Percentiles rank a stretch among this genome's conserved stretches.
These are phyloP conservation scores for Euzetes globulus DNA, from an alignment of 2,888 invertebrate species.

Conservation along the genomic window DNA sequence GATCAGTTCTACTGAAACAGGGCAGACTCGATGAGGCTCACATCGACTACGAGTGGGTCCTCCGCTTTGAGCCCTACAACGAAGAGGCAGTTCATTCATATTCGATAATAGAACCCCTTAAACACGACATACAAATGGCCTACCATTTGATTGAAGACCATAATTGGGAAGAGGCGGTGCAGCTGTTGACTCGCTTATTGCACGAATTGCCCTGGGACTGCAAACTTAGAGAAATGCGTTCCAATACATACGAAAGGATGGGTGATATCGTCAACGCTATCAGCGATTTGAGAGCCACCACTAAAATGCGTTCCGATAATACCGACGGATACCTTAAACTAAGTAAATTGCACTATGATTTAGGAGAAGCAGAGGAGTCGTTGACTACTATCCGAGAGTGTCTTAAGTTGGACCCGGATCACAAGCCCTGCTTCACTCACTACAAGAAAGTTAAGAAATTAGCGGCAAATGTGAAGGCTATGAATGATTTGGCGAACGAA, in stretches of 20 bases:
- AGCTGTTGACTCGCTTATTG: conserved; percentile 55
- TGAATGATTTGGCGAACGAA: conserved; percentile 52
- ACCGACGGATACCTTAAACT: conserved; percentile 75
- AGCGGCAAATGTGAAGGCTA: conserved; percentile 60
- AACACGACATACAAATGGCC: conserved; percentile 58
- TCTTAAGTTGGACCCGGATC: conserved; percentile 91
- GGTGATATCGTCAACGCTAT: conserved; percentile 79
- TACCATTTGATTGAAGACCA: conserved; percentile 57
- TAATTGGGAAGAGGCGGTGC: conserved; percentile 59
- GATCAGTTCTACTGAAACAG: conserved; percentile 74
- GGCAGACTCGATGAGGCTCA: conserved; percentile 74
- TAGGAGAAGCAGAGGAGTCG: conserved; percentile 85
- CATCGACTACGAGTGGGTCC: conserved; percentile 69
- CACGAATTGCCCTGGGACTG: conserved; percentile 79
- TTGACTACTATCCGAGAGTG: conserved; percentile 92
- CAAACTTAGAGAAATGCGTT: conserved; percentile 69
- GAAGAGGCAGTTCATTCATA: conserved; percentile 65
- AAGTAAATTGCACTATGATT: conserved; percentile 73
- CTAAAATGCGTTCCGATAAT: conserved; percentile 83
- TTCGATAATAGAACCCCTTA: conserved; percentile 58
- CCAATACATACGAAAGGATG: conserved; percentile 70
- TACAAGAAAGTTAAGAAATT: conserved; percentile 94
- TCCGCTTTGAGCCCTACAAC: conserved; percentile 66
- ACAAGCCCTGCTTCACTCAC: conserved; percentile 87
- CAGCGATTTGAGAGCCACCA: conserved; percentile 78